Evolutionary conservation across 1,140 invertebrate species (phyloP).

Genomic region (Neuroterus valhalla): DNA sequence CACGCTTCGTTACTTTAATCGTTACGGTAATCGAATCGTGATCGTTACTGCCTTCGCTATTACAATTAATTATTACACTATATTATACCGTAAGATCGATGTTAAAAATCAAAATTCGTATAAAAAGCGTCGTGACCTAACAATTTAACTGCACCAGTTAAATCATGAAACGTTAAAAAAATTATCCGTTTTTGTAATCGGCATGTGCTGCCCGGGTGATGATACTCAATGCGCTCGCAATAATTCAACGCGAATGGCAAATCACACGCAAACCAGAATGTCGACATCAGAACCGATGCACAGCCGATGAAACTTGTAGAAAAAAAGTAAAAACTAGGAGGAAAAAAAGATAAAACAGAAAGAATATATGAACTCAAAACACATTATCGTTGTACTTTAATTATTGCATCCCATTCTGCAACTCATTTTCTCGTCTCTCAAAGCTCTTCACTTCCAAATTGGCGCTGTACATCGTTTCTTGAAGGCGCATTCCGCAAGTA

Average conservation of each 20-base stretch:
- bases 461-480: slow-evolving; percentile 38
- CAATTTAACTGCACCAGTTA: slow-evolving; percentile 69
- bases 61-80: slow-evolving; percentile 43
- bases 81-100: slow-evolving; percentile 69
- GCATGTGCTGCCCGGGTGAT: not conserved
- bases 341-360: not conserved
- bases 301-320: not conserved
- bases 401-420: slow-evolving; percentile 8
- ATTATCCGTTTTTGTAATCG: slow-evolving; percentile 9
- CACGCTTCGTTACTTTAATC: slow-evolving; percentile 44
- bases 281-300: slow-evolving; percentile 26
- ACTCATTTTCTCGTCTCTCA: slow-evolving; percentile 18
- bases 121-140: slow-evolving; percentile 75
- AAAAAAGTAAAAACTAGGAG: not conserved
- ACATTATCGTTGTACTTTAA: slow-evolving; percentile 23
- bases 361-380: not conserved
- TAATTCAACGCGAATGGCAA: slow-evolving; percentile 19
- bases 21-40: slow-evolving; percentile 43
- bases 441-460: slow-evolving; percentile 4
- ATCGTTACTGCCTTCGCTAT: slow-evolving; percentile 42
- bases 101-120: slow-evolving; percentile 75
- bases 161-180: slow-evolving; percentile 71
- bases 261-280: slow-evolving; percentile 22
- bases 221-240: slow-evolving; percentile 13
- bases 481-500: slow-evolving; percentile 44